Evolutionary conservation across 2,888 invertebrate species (phyloP).

Genomic region (Agrenia bidenticulata): DNA sequence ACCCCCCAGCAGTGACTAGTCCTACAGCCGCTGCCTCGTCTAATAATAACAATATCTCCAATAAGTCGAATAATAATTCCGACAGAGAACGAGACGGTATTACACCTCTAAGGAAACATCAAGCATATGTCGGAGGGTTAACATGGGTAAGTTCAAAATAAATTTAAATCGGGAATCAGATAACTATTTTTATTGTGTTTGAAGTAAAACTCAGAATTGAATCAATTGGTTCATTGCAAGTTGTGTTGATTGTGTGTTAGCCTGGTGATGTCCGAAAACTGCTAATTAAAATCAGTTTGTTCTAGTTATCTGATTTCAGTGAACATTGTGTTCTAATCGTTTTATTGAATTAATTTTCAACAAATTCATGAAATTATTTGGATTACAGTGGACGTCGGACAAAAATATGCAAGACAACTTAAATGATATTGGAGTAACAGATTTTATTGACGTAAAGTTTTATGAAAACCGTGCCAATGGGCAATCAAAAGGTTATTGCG

Average conservation of each 20-base stretch:
- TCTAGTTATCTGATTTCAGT: too few relatives aligned
- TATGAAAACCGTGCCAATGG: constrained; percentile 99
- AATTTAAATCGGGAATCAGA: too few relatives aligned
- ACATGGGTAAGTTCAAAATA: constrained; percentile 91
- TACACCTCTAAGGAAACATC: constrained; percentile 74
- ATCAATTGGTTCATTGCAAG: too few relatives aligned
- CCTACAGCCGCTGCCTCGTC: constrained; percentile 25
- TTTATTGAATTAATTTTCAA: too few relatives aligned
- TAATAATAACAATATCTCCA: constrained; percentile 30
- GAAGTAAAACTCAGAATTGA: too few relatives aligned
- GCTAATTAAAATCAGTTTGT: too few relatives aligned
- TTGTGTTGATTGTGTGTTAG: not conserved
- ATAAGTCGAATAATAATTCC: constrained; percentile 26
- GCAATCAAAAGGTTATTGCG: constrained; percentile 97
- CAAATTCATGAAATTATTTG: too few relatives aligned
- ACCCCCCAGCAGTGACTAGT: constrained; percentile 20
- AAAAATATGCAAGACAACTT: constrained; percentile 92
- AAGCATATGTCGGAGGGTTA: constrained; percentile 95
- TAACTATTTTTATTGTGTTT: not conserved
- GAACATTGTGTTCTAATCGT: too few relatives aligned
- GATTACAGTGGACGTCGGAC: constrained; percentile 92
- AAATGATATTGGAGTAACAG: constrained; percentile 80
- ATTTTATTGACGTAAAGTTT: constrained; percentile 97
- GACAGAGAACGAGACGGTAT: constrained; percentile 56
- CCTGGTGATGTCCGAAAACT: not conserved